Evolutionary conservation across 1,140 invertebrate species (phyloP), one percentile per base, ranked within the genome.

Genomic region (Cheumatopsyche charites): DNA sequence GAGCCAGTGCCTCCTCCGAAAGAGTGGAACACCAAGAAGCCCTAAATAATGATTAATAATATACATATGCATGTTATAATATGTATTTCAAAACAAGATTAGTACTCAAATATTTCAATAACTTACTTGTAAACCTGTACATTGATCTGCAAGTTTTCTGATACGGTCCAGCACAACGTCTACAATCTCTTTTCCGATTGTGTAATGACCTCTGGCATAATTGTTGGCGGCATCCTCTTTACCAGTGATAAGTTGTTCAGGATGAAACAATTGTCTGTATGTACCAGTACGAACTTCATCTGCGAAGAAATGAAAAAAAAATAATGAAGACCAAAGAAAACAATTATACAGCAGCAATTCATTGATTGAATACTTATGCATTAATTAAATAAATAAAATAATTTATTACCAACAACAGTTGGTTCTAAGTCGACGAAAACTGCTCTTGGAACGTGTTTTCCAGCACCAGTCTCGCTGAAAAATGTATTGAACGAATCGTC

Each of bases 1-100:
- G 91, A 92, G 2, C 92, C 92, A 76, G 92, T 94, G 58, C 94
- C 94, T 47, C 94, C 94, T 73, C 92, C 92, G 78, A 94, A 94
- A 36, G 90, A 92, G 82, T 94, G 92, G 85, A 94, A 94, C 62
- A 95, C 90, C 13, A 95, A 83, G 81, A 95, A 95, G 45, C 91
- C 91, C 84, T 90, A 82, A 2, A 87, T 73, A 42, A 71, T 43
- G 13, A 19, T 19, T n/a, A n/a, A n/a, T n/a, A n/a, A n/a, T n/a
- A n/a, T n/a, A n/a, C n/a, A n/a, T n/a, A n/a, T n/a, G 11, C 19
- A 52, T 11, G 13, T 9, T 62, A 41, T 25, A 70, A 70, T 25
- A 4, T 17, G 15, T n/a, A n/a, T n/a, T n/a, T n/a, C n/a, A n/a
- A n/a, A 43, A 63, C 29, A 65, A 72, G 47, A 73, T 62, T n/a